These are phyloP conservation scores for Ctenodactylus gundi DNA, from an alignment of 2,113 vertebrate genomes.

Conservation along the genomic window DNA sequence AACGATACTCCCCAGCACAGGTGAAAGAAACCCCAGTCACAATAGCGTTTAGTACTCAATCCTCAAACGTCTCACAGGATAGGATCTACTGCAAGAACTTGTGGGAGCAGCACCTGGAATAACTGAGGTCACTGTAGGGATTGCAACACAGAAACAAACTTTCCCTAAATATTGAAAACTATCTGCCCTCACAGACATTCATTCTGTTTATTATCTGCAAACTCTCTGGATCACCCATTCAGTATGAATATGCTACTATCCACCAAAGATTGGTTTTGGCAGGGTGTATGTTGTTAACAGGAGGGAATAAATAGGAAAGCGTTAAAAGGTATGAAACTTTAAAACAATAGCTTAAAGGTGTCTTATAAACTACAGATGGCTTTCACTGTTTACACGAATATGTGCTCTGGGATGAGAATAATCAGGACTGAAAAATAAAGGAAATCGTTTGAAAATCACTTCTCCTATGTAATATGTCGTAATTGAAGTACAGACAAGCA, in stretches of 20 bases:
- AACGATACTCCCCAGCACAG: conserved; percentile 44
- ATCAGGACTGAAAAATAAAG: conserved; percentile 52
- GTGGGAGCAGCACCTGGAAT: conserved; percentile 23
- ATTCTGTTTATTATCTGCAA: conserved; percentile 81
- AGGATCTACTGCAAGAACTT: conserved; percentile 63
- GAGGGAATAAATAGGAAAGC: conserved; percentile 85
- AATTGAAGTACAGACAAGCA: conserved; percentile 77
- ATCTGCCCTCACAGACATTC: conserved; percentile 82
- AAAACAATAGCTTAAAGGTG: conserved; percentile 88
- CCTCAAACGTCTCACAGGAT: conserved; percentile 60
- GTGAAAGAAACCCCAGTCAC: conserved; percentile 62
- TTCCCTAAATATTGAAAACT: conserved; percentile 84
- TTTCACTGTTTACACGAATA: conserved; percentile 76
- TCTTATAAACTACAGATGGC: conserved; percentile 86
- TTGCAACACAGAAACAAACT: conserved; percentile 79
- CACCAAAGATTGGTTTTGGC: conserved; percentile 85
- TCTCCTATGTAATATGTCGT: conserved; percentile 75
- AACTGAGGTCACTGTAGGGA: conserved; percentile 58
- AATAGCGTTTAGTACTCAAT: conserved; percentile 17
- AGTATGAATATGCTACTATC: conserved; percentile 81
- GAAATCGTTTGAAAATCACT: conserved; percentile 76
- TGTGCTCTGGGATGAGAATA: conserved; percentile 80
- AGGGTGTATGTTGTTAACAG: conserved; percentile 83
- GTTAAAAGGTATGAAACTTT: conserved; percentile 85
- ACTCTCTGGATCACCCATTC: conserved; percentile 82